A percentile compares a stretch with the other conserved stretches of the same genome.
Evolutionary conservation across 2,888 invertebrate species (phyloP).

Genomic region (Eilema caniola): DNA sequence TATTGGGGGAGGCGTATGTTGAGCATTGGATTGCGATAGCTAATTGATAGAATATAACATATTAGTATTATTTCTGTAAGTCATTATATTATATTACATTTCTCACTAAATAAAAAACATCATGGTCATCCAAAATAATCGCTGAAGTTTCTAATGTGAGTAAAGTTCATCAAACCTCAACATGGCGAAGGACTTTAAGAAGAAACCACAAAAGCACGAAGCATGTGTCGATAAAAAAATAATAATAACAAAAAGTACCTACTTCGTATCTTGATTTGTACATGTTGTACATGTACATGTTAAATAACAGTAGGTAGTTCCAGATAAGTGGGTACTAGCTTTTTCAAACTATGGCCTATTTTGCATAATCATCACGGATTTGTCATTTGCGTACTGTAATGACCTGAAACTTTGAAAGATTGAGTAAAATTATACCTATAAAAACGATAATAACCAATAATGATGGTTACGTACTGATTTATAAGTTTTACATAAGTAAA

Average conservation of each 20-base stretch:
- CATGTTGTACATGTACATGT: too few species aligned
- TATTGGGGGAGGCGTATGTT: too few species aligned
- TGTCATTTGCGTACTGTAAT: neutral
- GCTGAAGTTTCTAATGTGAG: neutral
- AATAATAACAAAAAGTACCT: too few species aligned
- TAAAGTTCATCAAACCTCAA: neutral
- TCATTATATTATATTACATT: neutral
- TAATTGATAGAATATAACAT: too few species aligned
- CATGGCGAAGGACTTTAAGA: neutral
- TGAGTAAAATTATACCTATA: constrained; percentile 4
- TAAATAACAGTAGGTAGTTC: neutral
- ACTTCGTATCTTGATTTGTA: neutral
- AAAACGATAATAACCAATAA: neutral
- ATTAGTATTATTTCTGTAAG: neutral
- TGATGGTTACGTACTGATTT: neutral
- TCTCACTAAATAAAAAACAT: neutral
- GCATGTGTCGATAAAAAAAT: neutral
- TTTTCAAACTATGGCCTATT: neutral
- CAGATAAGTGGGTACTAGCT: neutral
- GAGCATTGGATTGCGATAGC: too few species aligned
- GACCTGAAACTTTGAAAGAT: too few species aligned
- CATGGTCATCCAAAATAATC: neutral
- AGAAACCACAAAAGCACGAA: neutral
- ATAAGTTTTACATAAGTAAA: too few species aligned
- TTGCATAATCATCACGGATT: neutral